Evolutionary conservation across 2,797 vertebrate species (phyloP).

Genomic region (Chelonia mydas): DNA sequence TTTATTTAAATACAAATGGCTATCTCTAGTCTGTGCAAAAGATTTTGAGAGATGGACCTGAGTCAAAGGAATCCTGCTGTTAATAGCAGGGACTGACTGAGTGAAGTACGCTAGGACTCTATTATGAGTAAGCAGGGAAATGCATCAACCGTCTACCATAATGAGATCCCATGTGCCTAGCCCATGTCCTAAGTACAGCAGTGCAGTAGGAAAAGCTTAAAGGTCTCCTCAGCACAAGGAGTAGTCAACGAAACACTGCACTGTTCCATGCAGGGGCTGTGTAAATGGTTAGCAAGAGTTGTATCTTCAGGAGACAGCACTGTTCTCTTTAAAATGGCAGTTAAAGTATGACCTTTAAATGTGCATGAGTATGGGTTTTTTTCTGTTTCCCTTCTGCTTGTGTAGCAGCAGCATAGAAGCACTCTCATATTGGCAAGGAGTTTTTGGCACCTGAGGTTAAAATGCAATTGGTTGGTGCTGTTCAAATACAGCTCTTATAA

Average conservation of each 20-base stretch:
- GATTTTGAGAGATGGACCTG: not conserved
- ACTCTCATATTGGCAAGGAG: fast-evolving
- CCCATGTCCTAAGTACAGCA: not conserved
- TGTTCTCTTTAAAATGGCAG: not conserved
- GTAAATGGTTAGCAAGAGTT: not conserved
- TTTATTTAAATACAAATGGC: not conserved
- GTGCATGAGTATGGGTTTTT: not conserved
- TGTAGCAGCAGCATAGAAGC: not conserved
- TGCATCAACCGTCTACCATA: fast-evolving
- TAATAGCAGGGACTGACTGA: not conserved
- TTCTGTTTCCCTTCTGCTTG: not conserved
- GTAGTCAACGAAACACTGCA: not conserved
- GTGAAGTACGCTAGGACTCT: not conserved
- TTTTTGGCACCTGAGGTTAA: not conserved
- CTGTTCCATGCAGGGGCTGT: fast-evolving
- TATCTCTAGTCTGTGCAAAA: not conserved
- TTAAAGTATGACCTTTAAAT: not conserved
- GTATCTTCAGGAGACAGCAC: not conserved
- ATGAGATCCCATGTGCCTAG: not conserved
- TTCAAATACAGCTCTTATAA: not conserved
- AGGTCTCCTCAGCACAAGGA: not conserved
- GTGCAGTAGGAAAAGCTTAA: not conserved
- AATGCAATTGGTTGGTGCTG: not conserved
- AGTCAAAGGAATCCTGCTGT: not conserved
- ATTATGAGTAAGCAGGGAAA: not conserved